Conservation (phyloP, 1,140 invertebrate genomes). For the Drusus annulatus region DNA sequence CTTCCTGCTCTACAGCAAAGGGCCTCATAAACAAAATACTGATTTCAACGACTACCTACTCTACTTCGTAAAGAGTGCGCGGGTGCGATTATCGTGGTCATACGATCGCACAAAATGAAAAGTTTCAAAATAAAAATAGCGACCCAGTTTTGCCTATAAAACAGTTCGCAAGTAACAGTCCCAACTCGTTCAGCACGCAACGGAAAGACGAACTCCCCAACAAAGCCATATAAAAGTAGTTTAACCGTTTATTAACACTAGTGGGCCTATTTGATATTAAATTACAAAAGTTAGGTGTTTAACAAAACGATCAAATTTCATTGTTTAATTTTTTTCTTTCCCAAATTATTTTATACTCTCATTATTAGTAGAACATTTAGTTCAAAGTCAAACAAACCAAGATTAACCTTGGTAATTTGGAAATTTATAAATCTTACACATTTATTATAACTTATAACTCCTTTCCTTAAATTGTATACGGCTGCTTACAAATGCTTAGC, state of each 20-base stretch:
- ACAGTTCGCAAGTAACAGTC: slow-evolving; percentile 27
- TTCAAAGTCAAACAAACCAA: no score
- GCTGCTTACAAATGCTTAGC: no score
- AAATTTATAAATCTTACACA: no score
- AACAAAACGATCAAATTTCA: neutral
- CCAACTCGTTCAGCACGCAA: slow-evolving; percentile 16
- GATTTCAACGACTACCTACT: no score
- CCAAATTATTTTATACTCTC: no score
- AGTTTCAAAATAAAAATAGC: slow-evolving; percentile 28
- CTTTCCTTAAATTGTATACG: no score
- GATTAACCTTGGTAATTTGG: no score
- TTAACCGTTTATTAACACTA: slow-evolving; percentile 40
- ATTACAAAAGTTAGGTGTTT: slow-evolving; percentile 33
- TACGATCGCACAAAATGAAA: slow-evolving; percentile 3
- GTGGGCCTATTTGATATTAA: slow-evolving; percentile 23
- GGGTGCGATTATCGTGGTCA: neutral
- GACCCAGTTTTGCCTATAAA: slow-evolving; percentile 21
- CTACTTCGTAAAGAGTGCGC: neutral
- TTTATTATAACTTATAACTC: no score
- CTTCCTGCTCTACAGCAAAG: no score
- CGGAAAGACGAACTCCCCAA: slow-evolving; percentile 10
- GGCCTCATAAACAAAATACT: no score
- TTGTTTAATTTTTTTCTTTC: neutral
- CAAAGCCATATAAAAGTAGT: slow-evolving; percentile 30
- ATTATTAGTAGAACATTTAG: no score